phyloP scores from a whole-genome alignment of 35 echinoderm and acorn worm species.

The Heliocidaris erythrogramma region DNA sequence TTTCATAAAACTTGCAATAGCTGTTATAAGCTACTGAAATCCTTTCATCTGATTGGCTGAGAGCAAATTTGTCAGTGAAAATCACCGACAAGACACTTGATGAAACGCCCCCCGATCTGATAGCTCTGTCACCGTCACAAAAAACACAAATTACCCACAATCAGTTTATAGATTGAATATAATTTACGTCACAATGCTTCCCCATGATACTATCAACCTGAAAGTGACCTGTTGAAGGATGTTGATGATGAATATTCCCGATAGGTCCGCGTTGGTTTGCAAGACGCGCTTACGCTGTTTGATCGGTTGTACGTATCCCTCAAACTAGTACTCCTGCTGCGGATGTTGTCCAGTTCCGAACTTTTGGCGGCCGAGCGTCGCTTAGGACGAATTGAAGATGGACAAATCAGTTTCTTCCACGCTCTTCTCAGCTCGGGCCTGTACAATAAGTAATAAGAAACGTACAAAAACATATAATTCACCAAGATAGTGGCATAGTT shows the following conservation, averaged over 20 bases:
- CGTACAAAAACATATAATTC: background rate
- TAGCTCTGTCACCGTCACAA: background rate
- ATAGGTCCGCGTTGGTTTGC: background rate
- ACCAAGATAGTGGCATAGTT: no score
- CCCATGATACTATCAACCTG: background rate
- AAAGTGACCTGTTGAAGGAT: slow-evolving; percentile 1
- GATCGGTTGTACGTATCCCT: background rate
- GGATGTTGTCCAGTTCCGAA: slow-evolving; percentile 32
- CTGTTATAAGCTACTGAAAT: no score
- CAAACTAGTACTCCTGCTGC: background rate
- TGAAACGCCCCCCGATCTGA: no score
- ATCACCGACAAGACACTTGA: no score
- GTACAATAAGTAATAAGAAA: background rate
- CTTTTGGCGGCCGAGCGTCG: slow-evolving; percentile 21
- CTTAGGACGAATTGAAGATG: background rate
- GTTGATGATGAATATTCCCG: background rate
- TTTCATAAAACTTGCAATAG: no score
- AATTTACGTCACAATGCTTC: background rate
- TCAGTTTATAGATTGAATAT: background rate
- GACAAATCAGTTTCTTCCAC: slow-evolving; percentile 14
- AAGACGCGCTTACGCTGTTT: background rate
- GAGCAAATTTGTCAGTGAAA: no score
- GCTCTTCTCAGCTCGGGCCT: slow-evolving; percentile 27
- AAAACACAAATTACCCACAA: background rate
- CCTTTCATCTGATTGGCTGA: no score